Conservation (phyloP, 2,888 invertebrate genomes). For the Phoenoteleia sp. region DNA sequence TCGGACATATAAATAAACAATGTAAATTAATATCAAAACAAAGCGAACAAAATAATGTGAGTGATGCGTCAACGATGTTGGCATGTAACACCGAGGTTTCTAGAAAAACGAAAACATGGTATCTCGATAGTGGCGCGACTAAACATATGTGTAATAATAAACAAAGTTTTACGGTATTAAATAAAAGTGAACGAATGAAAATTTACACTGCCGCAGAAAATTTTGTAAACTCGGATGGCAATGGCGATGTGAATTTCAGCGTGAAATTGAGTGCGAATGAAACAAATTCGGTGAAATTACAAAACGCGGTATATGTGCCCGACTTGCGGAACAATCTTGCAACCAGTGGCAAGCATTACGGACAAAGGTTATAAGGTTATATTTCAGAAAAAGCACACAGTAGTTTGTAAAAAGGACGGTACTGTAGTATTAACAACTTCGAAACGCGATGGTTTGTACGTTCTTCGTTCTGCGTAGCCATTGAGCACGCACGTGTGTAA, state of each 20-base stretch:
- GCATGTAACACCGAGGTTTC: slow-evolving; percentile 21
- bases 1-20: not conserved
- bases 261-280: not conserved
- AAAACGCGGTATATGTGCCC: slow-evolving; percentile 75
- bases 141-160: slow-evolving; percentile 50
- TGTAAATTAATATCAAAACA: slow-evolving; percentile 2
- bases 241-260: slow-evolving; percentile 26
- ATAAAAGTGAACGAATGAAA: not conserved
- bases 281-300: slow-evolving; percentile 46
- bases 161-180: not conserved
- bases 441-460: slow-evolving; percentile 14
- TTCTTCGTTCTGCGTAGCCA: too few species aligned
- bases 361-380: slow-evolving; percentile 61
- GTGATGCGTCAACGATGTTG: slow-evolving; percentile 16
- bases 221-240: slow-evolving; percentile 12
- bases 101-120: slow-evolving; percentile 28
- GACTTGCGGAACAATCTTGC: slow-evolving; percentile 76
- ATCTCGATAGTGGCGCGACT: slow-evolving; percentile 27
- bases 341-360: not conserved
- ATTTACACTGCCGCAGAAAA: slow-evolving; percentile 47
- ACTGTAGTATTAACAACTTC: not conserved
- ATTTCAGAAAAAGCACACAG: slow-evolving; percentile 70
- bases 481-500: too few species aligned
- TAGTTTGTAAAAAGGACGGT: slow-evolving; percentile 62
- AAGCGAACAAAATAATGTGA: slow-evolving; percentile 4